Percentiles rank a stretch among this genome's conserved stretches.
These are phyloP conservation scores for Callosobruchus maculatus DNA, from an alignment of 2,888 invertebrate genomes.

Conservation along the genomic window DNA sequence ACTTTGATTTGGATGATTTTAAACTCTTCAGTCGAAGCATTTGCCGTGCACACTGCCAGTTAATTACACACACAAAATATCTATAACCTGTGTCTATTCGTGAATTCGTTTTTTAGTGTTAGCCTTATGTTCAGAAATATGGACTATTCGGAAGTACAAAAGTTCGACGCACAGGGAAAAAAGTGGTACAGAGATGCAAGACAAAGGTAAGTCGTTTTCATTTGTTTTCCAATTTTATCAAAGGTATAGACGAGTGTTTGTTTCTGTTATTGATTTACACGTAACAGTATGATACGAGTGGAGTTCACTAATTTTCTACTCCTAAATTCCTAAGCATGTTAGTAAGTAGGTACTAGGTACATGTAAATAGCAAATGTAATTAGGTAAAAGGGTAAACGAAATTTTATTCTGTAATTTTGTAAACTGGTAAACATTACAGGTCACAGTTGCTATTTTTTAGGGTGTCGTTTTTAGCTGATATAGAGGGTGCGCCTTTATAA, in stretches of 20 bases:
- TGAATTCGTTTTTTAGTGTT: not conserved
- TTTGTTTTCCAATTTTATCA: not conserved
- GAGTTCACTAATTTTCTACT: too few relatives aligned
- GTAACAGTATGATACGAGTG: too few relatives aligned
- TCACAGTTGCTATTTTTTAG: too few relatives aligned
- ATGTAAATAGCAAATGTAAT: too few relatives aligned
- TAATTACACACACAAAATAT: not conserved
- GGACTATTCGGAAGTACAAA: constrained; percentile 24
- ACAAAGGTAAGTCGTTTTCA: constrained; percentile 49
- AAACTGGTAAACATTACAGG: too few relatives aligned
- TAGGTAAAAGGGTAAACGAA: too few relatives aligned
- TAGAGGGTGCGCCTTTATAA: too few relatives aligned
- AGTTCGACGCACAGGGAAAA: constrained; percentile 36
- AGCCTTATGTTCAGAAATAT: constrained; percentile 5
- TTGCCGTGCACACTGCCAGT: not conserved
- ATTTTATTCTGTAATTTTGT: too few relatives aligned
- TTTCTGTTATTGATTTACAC: not conserved
- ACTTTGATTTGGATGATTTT: not conserved
- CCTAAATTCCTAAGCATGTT: too few relatives aligned
- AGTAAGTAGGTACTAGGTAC: too few relatives aligned
- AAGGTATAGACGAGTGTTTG: not conserved
- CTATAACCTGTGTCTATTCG: not conserved
- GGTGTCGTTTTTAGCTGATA: too few relatives aligned
- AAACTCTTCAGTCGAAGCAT: not conserved
- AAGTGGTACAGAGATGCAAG: constrained; percentile 56